Evolutionary conservation across 2,797 vertebrate species (phyloP), one percentile per base, ranked within the genome.

Genomic region (Mallotus villosus): DNA sequence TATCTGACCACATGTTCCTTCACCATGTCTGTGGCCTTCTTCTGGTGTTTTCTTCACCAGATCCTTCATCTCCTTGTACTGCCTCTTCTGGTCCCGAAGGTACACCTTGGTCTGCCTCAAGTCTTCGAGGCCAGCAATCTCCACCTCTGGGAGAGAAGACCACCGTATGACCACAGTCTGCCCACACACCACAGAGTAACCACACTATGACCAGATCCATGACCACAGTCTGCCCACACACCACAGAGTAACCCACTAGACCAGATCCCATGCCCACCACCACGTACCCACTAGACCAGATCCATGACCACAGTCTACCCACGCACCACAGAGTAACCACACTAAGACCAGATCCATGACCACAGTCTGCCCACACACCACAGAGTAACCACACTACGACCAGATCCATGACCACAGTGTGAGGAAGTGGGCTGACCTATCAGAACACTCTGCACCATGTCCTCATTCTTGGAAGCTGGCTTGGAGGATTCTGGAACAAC

Each of bases 11-110:
- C 19, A 17, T 98, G 93, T 59, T 98, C 98, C 83, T 96, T 94
- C 74, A 98, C 96, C 32, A 98, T 94, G 86, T 99, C 96, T 0
- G 95, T 95, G 25, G 95, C 98, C 86, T 98, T 98, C 93, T 98
- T 99, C 88, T 99, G 97, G 78, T 99, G 98, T 67, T 93, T 93
- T 95, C 88, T 97, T 96, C 21, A 96, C 94, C 68, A 99, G 85
- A 79, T 99, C 98, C 87, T 98, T 99, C 95, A 97, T 96, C 91
- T 99, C 98, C 79, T 99, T 99, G 84, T 98, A 98, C 84, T 99
- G 98, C 22, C 96, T 96, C 74, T 95, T 94, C 78, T 98, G 97
- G 74, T 99, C 96, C 74, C 97, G 97, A 77, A 97, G 95, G 82
- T 97, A 98, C 0, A 93, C 81, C 66, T 98, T 99, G 74, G 95